Conservation (phyloP, 2,888 invertebrate genomes). For the Lordiphosa andalusiaca region DNA sequence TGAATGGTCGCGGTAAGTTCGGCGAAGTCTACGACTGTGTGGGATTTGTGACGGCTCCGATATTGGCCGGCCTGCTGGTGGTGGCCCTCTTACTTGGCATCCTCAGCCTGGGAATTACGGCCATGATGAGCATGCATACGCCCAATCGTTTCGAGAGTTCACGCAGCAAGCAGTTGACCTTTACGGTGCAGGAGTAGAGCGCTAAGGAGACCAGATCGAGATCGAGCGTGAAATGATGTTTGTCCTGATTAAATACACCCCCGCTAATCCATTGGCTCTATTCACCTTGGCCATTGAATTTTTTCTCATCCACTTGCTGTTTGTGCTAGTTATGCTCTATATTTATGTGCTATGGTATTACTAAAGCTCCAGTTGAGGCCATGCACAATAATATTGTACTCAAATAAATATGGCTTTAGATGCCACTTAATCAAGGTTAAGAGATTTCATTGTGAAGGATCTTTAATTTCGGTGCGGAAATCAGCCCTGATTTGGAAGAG, state of each 20-base stretch:
- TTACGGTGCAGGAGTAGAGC: slow-evolving; percentile 87
- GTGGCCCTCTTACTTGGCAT: slow-evolving; percentile 88
- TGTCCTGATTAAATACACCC: slow-evolving; percentile 56
- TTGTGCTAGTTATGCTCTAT: slow-evolving; percentile 71
- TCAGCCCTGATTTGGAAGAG: too few relatives aligned
- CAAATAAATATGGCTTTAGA: not conserved
- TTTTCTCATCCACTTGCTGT: slow-evolving; percentile 73
- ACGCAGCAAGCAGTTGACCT: slow-evolving; percentile 94
- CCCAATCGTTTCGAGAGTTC: slow-evolving; percentile 98
- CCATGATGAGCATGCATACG: slow-evolving; percentile 95
- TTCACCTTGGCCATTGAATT: slow-evolving; percentile 74
- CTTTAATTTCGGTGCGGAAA: too few relatives aligned
- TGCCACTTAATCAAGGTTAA: not conserved
- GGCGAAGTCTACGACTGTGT: slow-evolving; percentile 92
- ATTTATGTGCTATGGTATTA: slow-evolving; percentile 74
- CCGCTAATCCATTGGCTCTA: slow-evolving; percentile 67
- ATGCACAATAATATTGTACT: not conserved
- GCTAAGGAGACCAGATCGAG: not conserved
- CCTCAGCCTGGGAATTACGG: slow-evolving; percentile 89
- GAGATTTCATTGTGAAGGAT: not conserved
- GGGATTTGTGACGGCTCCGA: slow-evolving; percentile 93
- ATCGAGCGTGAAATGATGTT: slow-evolving; percentile 55
- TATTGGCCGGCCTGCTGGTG: slow-evolving; percentile 95
- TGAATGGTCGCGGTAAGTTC: slow-evolving; percentile 83
- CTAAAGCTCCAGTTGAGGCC: slow-evolving; percentile 28